Percentiles rank a stretch among this genome's conserved stretches.
phyloP scores from a whole-genome alignment of 1,140 invertebrate genomes.

The Mya arenaria region DNA sequence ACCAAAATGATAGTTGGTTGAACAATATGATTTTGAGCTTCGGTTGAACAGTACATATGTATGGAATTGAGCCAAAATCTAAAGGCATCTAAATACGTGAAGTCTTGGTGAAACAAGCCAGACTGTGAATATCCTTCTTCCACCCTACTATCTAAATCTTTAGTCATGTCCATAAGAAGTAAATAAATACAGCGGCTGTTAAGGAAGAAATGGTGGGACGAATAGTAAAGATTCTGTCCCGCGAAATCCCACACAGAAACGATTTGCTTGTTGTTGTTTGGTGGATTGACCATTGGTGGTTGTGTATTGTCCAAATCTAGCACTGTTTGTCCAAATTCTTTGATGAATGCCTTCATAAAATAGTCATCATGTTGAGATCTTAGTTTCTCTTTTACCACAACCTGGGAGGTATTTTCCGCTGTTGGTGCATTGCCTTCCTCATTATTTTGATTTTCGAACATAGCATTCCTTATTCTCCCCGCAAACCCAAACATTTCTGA shows the following conservation, averaged over 20 bases:
- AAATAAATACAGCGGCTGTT: slow-evolving; percentile 34
- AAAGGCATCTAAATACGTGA: slow-evolving; percentile 29
- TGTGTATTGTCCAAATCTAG: too few species aligned
- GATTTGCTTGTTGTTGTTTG: neutral
- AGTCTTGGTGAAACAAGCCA: slow-evolving; percentile 13
- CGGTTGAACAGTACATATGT: slow-evolving; percentile 9
- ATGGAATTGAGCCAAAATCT: slow-evolving; percentile 33
- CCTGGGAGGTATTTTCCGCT: neutral
- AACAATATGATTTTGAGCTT: neutral
- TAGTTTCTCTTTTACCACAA: too few species aligned
- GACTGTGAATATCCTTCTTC: neutral
- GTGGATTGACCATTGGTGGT: too few species aligned
- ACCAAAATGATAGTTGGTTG: slow-evolving; percentile 25
- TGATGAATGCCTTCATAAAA: too few species aligned
- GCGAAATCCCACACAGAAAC: slow-evolving; percentile 41
- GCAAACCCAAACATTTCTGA: neutral
- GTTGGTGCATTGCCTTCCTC: neutral
- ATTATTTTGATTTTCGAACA: too few species aligned
- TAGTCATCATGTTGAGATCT: too few species aligned
- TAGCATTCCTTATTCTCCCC: too few species aligned
- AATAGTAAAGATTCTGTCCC: slow-evolving; percentile 38
- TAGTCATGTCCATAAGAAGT: slow-evolving; percentile 28
- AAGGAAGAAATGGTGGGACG: slow-evolving; percentile 37
- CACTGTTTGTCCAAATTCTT: too few species aligned
- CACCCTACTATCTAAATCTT: neutral